A percentile compares a stretch with the other conserved stretches of the same genome.
Conservation (phyloP, 2,888 invertebrate species). For the Acronicta alni region DNA sequence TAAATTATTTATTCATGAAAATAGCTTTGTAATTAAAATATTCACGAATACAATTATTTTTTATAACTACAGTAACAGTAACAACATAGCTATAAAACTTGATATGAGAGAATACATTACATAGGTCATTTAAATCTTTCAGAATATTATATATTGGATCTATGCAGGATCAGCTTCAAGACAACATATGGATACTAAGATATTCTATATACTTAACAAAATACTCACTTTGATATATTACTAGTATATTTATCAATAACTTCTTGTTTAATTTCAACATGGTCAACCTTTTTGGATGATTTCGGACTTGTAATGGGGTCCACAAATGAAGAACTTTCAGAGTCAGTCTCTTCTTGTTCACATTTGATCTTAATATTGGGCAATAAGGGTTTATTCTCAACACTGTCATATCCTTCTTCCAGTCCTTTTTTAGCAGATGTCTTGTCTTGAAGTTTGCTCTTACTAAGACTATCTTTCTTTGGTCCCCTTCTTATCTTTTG, state of each 20-base stretch:
- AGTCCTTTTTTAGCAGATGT: constrained; percentile 70
- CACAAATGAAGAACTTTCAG: constrained; percentile 85
- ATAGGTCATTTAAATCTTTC: too few relatives aligned
- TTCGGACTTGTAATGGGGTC: constrained; percentile 83
- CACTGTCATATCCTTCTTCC: constrained; percentile 72
- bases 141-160: too few relatives aligned
- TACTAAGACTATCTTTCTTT: constrained; percentile 72
- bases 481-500: constrained; percentile 76
- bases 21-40: neutral
- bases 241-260: constrained; percentile 71
- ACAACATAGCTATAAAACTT: too few relatives aligned
- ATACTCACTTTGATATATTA: constrained; percentile 71
- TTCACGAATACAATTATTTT: neutral
- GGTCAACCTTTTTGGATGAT: constrained; percentile 77
- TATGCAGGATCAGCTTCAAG: too few relatives aligned
- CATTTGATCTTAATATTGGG: constrained; percentile 84
- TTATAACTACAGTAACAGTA: too few relatives aligned
- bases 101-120: too few relatives aligned
- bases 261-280: constrained; percentile 80
- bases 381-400: constrained; percentile 76
- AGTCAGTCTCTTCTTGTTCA: constrained; percentile 82
- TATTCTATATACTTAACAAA: neutral
- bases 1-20: constrained; percentile 29
- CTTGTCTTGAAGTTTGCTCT: constrained; percentile 69
- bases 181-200: too few relatives aligned